Evolutionary conservation across 2,888 invertebrate genomes (phyloP).

Genomic region (Crematogaster levior): DNA sequence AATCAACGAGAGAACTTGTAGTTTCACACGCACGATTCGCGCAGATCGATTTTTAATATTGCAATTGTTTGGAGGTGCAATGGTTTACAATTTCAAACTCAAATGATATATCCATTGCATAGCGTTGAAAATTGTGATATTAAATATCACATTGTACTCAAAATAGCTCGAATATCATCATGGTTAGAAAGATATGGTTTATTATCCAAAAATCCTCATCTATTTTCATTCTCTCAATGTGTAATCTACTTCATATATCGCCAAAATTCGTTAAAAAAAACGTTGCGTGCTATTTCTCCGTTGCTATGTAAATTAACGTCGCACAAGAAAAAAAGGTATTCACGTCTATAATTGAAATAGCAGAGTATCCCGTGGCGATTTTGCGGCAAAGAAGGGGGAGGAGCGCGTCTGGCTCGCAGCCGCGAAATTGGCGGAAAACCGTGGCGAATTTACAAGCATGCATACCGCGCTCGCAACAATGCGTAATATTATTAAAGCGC

Average conservation of each 20-base stretch:
- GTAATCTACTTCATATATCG: background rate
- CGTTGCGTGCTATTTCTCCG: background rate
- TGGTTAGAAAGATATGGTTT: background rate
- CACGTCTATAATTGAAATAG: conserved; percentile 45
- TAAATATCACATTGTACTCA: background rate
- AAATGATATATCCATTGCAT: background rate
- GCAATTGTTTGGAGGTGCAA: background rate
- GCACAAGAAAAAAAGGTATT: conserved; percentile 22
- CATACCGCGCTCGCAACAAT: conserved; percentile 67
- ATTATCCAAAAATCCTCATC: background rate
- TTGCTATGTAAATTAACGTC: conserved; percentile 33
- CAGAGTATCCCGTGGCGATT: conserved; percentile 44
- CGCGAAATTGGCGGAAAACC: conserved; percentile 70
- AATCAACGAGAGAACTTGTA: conserved; percentile 3
- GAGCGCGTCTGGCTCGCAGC: conserved; percentile 62
- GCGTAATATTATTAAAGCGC: conserved; percentile 74
- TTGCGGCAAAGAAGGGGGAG: conserved; percentile 55
- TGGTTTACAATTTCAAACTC: background rate
- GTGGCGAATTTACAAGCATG: conserved; percentile 65
- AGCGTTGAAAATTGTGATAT: background rate
- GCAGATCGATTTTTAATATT: background rate
- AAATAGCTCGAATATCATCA: background rate
- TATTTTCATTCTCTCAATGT: background rate
- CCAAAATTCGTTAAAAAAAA: conserved; percentile 22
- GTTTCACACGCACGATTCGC: conserved; percentile 10